These are phyloP conservation scores for Eristalis arbustorum DNA, from an alignment of 2,888 invertebrate species.

Conservation along the genomic window DNA sequence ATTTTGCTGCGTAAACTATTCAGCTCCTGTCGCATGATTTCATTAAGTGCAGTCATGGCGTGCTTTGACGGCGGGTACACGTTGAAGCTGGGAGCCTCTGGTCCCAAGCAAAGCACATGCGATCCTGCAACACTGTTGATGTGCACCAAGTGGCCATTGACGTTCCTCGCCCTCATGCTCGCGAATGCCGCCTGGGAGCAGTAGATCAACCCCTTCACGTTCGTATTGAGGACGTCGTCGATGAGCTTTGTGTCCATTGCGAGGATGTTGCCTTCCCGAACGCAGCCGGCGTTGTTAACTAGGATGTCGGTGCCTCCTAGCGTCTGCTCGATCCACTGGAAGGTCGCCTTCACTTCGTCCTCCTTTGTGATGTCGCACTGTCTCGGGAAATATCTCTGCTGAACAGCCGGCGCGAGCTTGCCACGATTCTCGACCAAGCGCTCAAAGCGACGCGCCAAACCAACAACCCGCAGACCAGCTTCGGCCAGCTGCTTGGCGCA, in stretches of 20 bases:
- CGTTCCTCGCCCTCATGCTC: constrained; percentile 80
- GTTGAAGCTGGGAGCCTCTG: constrained; percentile 74
- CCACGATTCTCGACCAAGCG: constrained; percentile 73
- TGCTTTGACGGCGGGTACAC: constrained; percentile 77
- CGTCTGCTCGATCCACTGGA: constrained; percentile 81
- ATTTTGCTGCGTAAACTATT: constrained; percentile 74
- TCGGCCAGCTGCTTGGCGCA: constrained; percentile 80
- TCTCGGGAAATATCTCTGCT: constrained; percentile 72
- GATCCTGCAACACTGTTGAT: constrained; percentile 77
- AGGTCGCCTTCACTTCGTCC: constrained; percentile 81
- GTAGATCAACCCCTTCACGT: constrained; percentile 80
- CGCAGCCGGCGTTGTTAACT: constrained; percentile 82
- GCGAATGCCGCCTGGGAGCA: constrained; percentile 81
- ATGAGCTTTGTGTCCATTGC: constrained; percentile 74
- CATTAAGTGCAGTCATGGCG: constrained; percentile 76
- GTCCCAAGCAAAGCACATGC: constrained; percentile 71
- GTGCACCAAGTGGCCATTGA: constrained; percentile 74
- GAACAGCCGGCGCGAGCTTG: constrained; percentile 72
- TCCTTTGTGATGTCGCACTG: constrained; percentile 81
- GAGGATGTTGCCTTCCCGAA: constrained; percentile 74
- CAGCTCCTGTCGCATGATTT: constrained; percentile 77
- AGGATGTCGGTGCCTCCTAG: constrained; percentile 83
- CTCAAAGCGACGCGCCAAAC: constrained; percentile 79
- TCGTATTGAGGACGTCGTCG: constrained; percentile 79
- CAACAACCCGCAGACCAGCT: constrained; percentile 82